phyloP scores from a whole-genome alignment of 2,888 invertebrate species.

The Morpho helenor region DNA sequence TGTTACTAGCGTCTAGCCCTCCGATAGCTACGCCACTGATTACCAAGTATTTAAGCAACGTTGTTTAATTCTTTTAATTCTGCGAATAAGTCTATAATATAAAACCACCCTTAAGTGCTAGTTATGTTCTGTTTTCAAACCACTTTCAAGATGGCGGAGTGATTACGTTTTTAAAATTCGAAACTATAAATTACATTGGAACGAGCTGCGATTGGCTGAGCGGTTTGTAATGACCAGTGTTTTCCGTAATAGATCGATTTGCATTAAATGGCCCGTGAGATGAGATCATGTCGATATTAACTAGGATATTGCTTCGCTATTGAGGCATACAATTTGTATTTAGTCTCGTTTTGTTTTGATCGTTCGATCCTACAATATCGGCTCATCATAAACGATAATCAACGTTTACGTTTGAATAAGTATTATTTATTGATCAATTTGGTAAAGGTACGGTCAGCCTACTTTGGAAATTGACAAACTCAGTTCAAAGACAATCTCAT shows the following conservation, averaged over 20 bases:
- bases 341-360: constrained; percentile 17
- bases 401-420: no score
- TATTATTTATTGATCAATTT: no score
- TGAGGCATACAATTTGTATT: constrained; percentile 15
- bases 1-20: no score
- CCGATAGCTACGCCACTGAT: no score
- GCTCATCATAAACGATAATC: no score
- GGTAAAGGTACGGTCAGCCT: no score
- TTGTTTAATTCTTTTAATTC: no score
- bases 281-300: constrained; percentile 61
- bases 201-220: constrained; percentile 51
- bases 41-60: no score
- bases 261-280: constrained; percentile 72
- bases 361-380: no score
- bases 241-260: constrained; percentile 71
- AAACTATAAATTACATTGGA: constrained; percentile 59
- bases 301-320: constrained; percentile 45
- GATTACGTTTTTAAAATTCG: constrained; percentile 63
- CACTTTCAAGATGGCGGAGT: constrained; percentile 54
- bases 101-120: background rate
- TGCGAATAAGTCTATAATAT: background rate
- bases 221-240: constrained; percentile 51
- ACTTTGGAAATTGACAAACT: no score
- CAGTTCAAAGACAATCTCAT: no score
- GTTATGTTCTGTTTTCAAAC: constrained; percentile 53